Conservation (phyloP, 2,797 vertebrate species). For the Oreortyx pictus region DNA sequence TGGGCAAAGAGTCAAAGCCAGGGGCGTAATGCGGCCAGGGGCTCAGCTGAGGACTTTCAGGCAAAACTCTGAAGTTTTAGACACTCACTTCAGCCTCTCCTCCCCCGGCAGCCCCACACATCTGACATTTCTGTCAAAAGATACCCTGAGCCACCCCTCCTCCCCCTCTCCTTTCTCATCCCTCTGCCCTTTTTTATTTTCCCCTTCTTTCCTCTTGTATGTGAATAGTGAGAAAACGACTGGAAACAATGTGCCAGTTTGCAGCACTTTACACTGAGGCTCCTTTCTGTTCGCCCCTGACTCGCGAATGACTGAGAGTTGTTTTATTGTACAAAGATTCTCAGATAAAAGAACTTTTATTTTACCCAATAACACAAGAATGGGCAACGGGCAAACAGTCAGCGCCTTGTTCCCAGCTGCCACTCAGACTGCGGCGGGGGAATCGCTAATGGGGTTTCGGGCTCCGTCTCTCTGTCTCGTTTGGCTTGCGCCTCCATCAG, state of each 20-base stretch:
- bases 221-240: slow-evolving; percentile 76
- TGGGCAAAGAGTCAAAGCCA: neutral
- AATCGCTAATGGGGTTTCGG: slow-evolving; percentile 81
- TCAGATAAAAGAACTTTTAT: slow-evolving; percentile 83
- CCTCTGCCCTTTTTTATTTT: neutral
- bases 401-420: slow-evolving; percentile 86
- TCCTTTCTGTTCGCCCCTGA: slow-evolving; percentile 70
- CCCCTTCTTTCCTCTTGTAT: slow-evolving; percentile 34
- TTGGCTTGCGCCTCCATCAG: slow-evolving; percentile 71
- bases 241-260: slow-evolving; percentile 74
- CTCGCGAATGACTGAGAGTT: slow-evolving; percentile 73
- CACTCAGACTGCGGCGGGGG: slow-evolving; percentile 80
- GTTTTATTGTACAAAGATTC: slow-evolving; percentile 75
- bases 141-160: slow-evolving; percentile 6
- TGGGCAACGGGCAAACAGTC: slow-evolving; percentile 84
- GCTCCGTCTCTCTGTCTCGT: slow-evolving; percentile 9
- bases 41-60: neutral
- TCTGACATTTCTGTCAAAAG: slow-evolving; percentile 65
- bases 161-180: slow-evolving; percentile 55
- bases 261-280: slow-evolving; percentile 68
- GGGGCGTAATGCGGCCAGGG: neutral
- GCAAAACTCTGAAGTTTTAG: slow-evolving; percentile 1
- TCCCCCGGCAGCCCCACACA: neutral
- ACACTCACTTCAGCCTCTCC: slow-evolving; percentile 10
- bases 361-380: slow-evolving; percentile 82